These are phyloP conservation scores for Erebia ligea DNA, from an alignment of 2,888 invertebrate genomes.

Conservation along the genomic window DNA sequence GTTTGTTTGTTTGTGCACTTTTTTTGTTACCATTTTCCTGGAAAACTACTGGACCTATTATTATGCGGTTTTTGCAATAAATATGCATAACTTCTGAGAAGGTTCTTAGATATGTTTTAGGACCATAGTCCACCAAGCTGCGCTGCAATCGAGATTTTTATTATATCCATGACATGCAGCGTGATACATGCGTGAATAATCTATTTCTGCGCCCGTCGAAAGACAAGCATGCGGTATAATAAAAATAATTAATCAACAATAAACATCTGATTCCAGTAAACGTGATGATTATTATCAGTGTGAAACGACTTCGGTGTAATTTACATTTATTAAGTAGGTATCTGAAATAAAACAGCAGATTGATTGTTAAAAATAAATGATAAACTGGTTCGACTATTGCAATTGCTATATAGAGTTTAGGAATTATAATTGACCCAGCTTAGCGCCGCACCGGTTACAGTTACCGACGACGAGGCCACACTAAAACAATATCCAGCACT, in stretches of 20 bases:
- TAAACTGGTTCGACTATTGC: background rate
- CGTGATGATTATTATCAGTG: constrained; percentile 24
- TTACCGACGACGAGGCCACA: no score
- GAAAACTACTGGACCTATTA: no score
- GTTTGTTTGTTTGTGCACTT: no score
- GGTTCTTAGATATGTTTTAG: no score
- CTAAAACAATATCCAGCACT: no score
- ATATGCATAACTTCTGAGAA: no score
- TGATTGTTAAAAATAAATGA: constrained; percentile 6
- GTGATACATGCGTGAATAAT: constrained; percentile 19
- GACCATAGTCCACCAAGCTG: no score
- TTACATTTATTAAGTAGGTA: constrained; percentile 11
- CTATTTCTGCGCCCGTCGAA: background rate
- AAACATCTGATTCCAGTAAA: constrained; percentile 25
- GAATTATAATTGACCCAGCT: background rate
- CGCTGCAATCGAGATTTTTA: no score
- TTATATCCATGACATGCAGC: constrained; percentile 10
- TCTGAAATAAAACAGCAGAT: constrained; percentile 14
- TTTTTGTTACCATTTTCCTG: no score
- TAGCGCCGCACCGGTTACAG: background rate
- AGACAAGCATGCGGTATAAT: background rate
- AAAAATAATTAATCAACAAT: constrained; percentile 24
- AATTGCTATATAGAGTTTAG: background rate
- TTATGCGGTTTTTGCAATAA: no score
- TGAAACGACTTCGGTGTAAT: constrained; percentile 11